A percentile compares a stretch with the other conserved stretches of the same genome.
These are phyloP conservation scores for Blastobasis lacticolella DNA, from an alignment of 2,888 invertebrate species.

Conservation along the genomic window DNA sequence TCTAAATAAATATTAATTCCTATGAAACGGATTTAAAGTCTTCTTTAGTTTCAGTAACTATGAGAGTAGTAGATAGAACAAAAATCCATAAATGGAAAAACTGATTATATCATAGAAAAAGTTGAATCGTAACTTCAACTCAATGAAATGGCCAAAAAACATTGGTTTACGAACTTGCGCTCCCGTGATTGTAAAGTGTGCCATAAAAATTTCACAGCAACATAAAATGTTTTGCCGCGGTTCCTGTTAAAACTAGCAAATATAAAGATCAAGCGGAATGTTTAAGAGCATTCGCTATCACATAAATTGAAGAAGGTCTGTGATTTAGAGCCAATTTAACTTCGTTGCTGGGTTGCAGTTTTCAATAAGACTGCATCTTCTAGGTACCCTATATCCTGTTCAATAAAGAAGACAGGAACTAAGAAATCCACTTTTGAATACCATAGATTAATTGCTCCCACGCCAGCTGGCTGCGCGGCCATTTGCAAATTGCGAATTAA, in stretches of 20 bases:
- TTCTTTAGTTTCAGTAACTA: too few relatives aligned
- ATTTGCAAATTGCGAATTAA: too few relatives aligned
- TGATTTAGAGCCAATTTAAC: conserved; percentile 15
- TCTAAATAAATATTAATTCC: too few relatives aligned
- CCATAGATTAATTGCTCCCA: conserved; percentile 1
- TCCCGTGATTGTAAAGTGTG: neutral
- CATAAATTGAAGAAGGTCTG: conserved; percentile 7
- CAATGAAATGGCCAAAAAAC: neutral
- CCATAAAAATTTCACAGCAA: neutral
- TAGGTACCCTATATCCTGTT: neutral
- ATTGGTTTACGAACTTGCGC: neutral
- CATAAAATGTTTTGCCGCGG: neutral
- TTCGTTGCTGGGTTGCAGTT: conserved; percentile 9
- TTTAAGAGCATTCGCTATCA: conserved; percentile 1
- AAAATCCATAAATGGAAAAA: too few relatives aligned
- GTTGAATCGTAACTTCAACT: neutral
- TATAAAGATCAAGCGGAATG: neutral
- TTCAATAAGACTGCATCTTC: conserved; percentile 5
- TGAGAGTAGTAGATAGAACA: too few relatives aligned
- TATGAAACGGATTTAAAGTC: too few relatives aligned
- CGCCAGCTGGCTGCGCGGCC: too few relatives aligned
- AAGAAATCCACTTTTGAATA: conserved; percentile 2
- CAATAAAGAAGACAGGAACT: neutral
- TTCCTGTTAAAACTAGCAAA: neutral
- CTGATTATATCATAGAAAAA: neutral